Percentiles rank a stretch among this genome's conserved stretches.
phyloP scores from a whole-genome alignment of 1,140 invertebrate genomes.

The Glossosoma conforme region DNA sequence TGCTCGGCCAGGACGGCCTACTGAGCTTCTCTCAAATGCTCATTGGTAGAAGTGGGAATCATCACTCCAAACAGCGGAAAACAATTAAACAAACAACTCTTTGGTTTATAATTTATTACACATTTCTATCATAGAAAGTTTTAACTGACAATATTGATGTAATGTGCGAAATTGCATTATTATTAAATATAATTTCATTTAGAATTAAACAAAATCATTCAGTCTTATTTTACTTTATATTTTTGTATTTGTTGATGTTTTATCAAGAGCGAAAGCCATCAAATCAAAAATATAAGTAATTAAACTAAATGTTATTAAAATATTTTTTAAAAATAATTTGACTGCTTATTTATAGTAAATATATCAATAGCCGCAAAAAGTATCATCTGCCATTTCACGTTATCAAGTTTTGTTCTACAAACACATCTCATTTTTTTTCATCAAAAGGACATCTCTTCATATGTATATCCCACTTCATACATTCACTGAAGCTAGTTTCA shows the following conservation, averaged over 20 bases:
- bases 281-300: too few relatives aligned
- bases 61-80: constrained; percentile 19
- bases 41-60: constrained; percentile 12
- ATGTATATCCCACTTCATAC: too few relatives aligned
- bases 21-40: constrained; percentile 11
- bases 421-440: too few relatives aligned
- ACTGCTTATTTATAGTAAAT: too few relatives aligned
- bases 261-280: too few relatives aligned
- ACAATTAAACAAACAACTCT: background rate
- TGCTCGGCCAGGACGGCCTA: constrained; percentile 12
- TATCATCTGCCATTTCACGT: too few relatives aligned
- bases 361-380: too few relatives aligned
- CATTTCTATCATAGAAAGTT: background rate
- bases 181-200: background rate
- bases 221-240: background rate
- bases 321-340: too few relatives aligned
- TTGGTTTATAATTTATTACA: background rate
- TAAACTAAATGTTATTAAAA: too few relatives aligned
- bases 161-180: background rate
- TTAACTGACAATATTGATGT: background rate
- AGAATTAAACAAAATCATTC: background rate
- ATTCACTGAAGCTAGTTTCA: too few relatives aligned
- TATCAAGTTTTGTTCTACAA: too few relatives aligned
- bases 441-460: too few relatives aligned
- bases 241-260: background rate